A percentile compares a stretch with the other conserved stretches of the same genome.
These are phyloP conservation scores for Hypercompe scribonia DNA, from an alignment of 2,888 invertebrate species.

Conservation along the genomic window DNA sequence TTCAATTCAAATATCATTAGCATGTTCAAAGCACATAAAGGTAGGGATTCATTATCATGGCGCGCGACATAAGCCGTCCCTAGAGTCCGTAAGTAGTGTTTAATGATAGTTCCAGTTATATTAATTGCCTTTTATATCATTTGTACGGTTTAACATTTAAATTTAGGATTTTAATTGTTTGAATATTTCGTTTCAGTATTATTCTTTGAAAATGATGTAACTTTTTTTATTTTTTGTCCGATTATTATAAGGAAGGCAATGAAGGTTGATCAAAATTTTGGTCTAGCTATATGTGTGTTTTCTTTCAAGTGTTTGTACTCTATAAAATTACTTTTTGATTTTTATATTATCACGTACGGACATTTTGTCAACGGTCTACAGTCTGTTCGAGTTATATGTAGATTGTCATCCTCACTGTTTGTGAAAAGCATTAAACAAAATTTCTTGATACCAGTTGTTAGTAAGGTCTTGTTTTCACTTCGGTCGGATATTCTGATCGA, in stretches of 20 bases:
- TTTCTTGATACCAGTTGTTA: no score
- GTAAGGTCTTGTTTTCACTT: no score
- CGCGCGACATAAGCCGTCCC: slow-evolving; percentile 7
- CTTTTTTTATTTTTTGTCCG: background rate
- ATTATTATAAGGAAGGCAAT: background rate
- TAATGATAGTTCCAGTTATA: slow-evolving; percentile 19
- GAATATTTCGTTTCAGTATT: background rate
- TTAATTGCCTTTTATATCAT: slow-evolving; percentile 29
- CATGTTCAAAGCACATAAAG: background rate
- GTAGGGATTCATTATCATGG: background rate
- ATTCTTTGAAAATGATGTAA: background rate
- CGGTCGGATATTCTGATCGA: no score
- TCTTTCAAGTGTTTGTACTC: no score
- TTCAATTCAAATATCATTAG: slow-evolving; percentile 13
- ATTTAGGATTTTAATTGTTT: slow-evolving; percentile 8
- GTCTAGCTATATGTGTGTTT: no score
- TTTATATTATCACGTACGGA: no score
- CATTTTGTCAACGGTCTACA: no score
- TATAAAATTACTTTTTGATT: no score
- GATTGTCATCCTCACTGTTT: no score
- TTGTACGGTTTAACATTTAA: slow-evolving; percentile 7
- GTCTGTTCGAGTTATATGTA: no score
- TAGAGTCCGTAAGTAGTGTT: slow-evolving; percentile 10
- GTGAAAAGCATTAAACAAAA: no score
- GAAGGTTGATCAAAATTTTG: no score